phyloP scores from a whole-genome alignment of 2,888 invertebrate genomes.

The Lypha dubia region DNA sequence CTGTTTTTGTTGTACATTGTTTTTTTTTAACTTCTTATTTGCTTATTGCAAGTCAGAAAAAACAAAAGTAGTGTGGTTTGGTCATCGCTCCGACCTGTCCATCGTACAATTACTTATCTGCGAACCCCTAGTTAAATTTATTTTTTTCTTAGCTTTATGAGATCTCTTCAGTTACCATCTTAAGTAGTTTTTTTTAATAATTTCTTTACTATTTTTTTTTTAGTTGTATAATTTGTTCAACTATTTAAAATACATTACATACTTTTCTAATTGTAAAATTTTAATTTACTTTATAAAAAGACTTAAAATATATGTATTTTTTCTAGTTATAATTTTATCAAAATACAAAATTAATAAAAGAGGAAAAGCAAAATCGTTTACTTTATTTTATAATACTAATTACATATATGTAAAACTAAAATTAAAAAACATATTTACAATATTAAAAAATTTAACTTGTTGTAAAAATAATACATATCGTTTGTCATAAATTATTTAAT shows the following conservation, averaged over 20 bases:
- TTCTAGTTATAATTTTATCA: background rate
- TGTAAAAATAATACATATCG: slow-evolving; percentile 52
- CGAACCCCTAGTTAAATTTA: no score
- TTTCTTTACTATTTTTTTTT: background rate
- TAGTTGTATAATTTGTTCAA: no score
- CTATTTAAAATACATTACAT: no score
- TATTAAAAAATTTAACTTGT: slow-evolving; percentile 4
- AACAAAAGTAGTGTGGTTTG: no score
- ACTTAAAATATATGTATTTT: background rate
- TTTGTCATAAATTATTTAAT: slow-evolving; percentile 30
- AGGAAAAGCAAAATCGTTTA: slow-evolving; percentile 51
- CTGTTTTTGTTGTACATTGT: no score
- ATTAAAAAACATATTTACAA: slow-evolving; percentile 29
- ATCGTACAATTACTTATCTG: no score
- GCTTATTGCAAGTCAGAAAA: no score
- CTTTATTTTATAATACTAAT: slow-evolving; percentile 51
- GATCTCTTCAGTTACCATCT: background rate
- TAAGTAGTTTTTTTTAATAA: background rate
- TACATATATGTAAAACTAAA: background rate
- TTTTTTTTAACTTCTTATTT: no score
- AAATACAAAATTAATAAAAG: slow-evolving; percentile 2
- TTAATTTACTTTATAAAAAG: background rate
- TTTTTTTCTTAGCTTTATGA: no score
- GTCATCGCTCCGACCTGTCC: no score
- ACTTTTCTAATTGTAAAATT: background rate